Evolutionary conservation across 2,113 vertebrate genomes (phyloP).

Genomic region (Dasyurus viverrinus): DNA sequence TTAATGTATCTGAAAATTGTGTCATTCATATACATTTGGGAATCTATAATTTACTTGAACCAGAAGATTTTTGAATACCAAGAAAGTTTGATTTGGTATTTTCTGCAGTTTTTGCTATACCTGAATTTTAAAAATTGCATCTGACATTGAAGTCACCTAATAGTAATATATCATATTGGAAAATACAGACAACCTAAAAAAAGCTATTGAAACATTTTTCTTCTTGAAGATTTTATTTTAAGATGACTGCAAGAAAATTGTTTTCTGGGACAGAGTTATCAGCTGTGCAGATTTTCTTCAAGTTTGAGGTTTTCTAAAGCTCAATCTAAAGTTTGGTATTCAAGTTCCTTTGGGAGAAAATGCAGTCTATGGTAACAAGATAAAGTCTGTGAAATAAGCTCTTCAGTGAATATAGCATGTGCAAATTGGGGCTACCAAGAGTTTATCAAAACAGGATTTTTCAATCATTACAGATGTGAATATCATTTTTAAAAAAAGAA

Average conservation of each 20-base stretch:
- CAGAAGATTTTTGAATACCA: conserved; percentile 2
- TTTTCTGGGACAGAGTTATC: conserved; percentile 59
- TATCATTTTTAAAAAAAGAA: not conserved
- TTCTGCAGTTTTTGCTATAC: conserved; percentile 20
- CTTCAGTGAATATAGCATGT: not conserved
- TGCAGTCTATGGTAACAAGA: conserved; percentile 16
- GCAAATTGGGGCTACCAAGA: not conserved
- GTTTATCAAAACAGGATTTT: conserved; percentile 17
- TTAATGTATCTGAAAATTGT: conserved; percentile 16
- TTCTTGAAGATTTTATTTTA: conserved; percentile 69
- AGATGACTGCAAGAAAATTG: conserved; percentile 43
- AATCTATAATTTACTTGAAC: conserved; percentile 38
- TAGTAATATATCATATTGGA: conserved; percentile 31
- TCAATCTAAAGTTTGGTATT: conserved; percentile 26
- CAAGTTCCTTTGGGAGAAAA: conserved; percentile 31
- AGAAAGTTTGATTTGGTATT: conserved; percentile 26
- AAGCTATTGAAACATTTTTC: conserved; percentile 32
- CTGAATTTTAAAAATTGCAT: conserved; percentile 54
- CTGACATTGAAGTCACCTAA: conserved; percentile 25
- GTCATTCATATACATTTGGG: not conserved
- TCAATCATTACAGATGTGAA: not conserved
- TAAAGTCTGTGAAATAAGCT: conserved; percentile 39
- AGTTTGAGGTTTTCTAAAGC: conserved; percentile 59
- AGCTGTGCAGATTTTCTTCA: conserved; percentile 53
- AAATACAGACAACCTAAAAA: conserved; percentile 10